Conservation (phyloP, 1,140 invertebrate genomes). For the Ostrea denselamellosa region DNA sequence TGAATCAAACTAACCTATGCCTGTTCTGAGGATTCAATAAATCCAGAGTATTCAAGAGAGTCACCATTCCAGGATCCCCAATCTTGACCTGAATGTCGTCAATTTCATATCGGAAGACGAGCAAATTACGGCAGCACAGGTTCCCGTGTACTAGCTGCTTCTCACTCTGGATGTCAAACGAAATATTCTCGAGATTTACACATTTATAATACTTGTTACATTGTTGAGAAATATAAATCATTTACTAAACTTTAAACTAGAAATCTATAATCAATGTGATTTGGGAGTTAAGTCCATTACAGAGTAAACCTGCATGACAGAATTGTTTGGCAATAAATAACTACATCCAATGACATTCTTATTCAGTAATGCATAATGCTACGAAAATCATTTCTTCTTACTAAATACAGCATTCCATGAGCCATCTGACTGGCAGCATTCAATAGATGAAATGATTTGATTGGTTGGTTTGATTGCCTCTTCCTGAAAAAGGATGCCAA, state of each 20-base stretch:
- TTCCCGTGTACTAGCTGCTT: constrained; percentile 43
- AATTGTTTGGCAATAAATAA: not conserved
- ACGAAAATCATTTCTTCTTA: not conserved
- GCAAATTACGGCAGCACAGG: constrained; percentile 53
- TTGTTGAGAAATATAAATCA: too few relatives aligned
- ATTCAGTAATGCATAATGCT: not conserved
- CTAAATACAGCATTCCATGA: constrained; percentile 48
- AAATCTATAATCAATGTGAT: too few relatives aligned
- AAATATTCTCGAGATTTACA: not conserved
- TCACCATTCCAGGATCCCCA: constrained; percentile 51
- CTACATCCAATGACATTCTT: not conserved
- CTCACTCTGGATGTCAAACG: constrained; percentile 46
- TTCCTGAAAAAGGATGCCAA: constrained; percentile 45
- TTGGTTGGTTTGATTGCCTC: constrained; percentile 28
- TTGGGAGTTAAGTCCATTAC: too few relatives aligned
- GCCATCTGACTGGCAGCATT: constrained; percentile 51
- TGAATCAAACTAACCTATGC: constrained; percentile 29
- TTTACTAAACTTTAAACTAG: too few relatives aligned
- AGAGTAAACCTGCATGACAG: not conserved
- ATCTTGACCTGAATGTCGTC: constrained; percentile 50
- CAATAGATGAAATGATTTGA: constrained; percentile 47
- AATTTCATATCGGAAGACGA: constrained; percentile 53
- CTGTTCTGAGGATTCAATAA: constrained; percentile 31
- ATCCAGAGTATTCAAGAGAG: constrained; percentile 34
- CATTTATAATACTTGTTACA: too few relatives aligned